Percentiles rank a stretch among this genome's conserved stretches.
phyloP scores from a whole-genome alignment of 1,140 invertebrate species.

The Anastatus disparis region DNA sequence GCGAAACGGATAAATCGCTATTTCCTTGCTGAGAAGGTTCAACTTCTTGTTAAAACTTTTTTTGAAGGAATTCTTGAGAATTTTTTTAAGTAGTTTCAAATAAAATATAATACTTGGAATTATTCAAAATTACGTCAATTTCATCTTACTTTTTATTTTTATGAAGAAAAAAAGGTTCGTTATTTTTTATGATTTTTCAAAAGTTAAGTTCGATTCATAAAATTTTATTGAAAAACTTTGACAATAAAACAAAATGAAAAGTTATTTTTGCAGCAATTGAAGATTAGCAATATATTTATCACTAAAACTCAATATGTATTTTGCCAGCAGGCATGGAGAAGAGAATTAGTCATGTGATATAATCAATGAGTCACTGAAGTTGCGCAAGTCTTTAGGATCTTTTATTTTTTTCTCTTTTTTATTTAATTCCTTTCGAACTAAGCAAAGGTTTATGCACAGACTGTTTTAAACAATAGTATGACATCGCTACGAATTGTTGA shows the following conservation, averaged over 20 bases:
- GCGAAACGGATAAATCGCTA: too few relatives aligned
- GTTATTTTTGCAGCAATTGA: neutral
- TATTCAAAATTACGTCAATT: too few relatives aligned
- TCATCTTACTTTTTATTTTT: too few relatives aligned
- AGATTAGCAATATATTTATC: neutral
- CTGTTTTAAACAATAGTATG: neutral
- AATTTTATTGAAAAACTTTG: neutral
- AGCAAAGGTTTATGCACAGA: neutral
- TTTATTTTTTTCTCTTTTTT: neutral
- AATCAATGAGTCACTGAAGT: constrained; percentile 16
- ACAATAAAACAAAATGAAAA: neutral
- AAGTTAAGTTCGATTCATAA: neutral
- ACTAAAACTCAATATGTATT: neutral
- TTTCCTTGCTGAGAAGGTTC: too few relatives aligned
- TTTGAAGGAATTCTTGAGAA: too few relatives aligned
- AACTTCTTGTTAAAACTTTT: too few relatives aligned
- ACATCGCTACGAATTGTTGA: neutral
- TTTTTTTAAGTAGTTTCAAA: too few relatives aligned
- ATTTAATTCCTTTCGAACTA: neutral
- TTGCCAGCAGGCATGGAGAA: neutral
- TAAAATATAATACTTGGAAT: too few relatives aligned
- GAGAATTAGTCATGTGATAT: constrained; percentile 23
- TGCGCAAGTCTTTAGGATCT: constrained; percentile 4
- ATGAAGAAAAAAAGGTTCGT: neutral
- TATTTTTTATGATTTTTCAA: neutral